Conservation (phyloP, 2,797 vertebrate genomes). For the Squalus acanthias region DNA sequence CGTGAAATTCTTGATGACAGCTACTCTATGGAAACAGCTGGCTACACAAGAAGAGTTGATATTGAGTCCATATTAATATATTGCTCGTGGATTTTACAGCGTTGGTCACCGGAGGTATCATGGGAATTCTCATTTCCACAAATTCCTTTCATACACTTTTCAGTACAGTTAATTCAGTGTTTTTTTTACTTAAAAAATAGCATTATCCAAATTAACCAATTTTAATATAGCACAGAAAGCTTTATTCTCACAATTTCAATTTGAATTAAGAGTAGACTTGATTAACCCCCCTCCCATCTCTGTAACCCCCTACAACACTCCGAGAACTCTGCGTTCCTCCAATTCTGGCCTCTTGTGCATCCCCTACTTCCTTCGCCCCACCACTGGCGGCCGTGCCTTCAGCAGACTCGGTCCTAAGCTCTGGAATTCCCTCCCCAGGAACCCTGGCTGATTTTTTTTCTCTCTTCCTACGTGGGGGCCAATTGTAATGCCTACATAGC, state of each 20-base stretch:
- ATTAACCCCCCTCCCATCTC: background rate
- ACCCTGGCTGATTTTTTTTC: background rate
- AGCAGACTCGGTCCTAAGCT: background rate
- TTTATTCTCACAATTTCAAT: background rate
- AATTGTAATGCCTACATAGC: background rate
- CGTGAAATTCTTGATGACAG: background rate
- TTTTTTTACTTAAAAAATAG: background rate
- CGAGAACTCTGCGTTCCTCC: background rate
- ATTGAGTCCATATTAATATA: background rate
- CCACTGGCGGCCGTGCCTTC: background rate
- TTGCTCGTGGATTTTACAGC: background rate
- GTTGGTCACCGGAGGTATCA: background rate
- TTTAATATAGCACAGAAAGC: background rate
- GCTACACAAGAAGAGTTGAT: background rate
- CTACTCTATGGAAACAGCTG: slow-evolving; percentile 23
- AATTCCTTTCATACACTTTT: background rate
- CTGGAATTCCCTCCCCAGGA: background rate
- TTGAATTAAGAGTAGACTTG: background rate
- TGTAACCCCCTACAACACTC: background rate
- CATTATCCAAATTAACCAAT: background rate
- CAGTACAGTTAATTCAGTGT: background rate
- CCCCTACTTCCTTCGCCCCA: background rate
- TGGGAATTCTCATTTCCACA: background rate
- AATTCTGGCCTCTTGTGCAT: background rate
- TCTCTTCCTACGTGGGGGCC: background rate